Percentiles rank a stretch among this genome's conserved stretches.
These are phyloP conservation scores for Rhopilema esculentum DNA, from an alignment of 30 jellyfish, hydroid and myxozoan genomes.

Conservation along the genomic window DNA sequence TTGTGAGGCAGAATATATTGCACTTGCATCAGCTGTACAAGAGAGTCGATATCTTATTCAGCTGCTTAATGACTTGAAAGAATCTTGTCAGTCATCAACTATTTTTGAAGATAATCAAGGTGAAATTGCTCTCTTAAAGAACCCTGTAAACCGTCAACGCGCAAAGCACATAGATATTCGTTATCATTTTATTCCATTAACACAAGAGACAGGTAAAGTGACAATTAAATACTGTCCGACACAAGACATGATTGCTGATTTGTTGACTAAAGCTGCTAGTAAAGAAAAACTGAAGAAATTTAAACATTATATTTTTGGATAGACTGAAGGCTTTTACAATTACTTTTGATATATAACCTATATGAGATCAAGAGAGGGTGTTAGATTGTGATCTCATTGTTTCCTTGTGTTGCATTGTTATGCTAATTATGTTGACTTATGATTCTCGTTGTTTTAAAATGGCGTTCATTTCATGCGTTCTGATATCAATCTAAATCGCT, in stretches of 20 bases:
- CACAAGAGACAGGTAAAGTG: background rate
- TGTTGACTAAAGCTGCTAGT: constrained; percentile 37
- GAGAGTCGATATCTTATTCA: constrained; percentile 22
- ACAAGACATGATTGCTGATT: constrained; percentile 32
- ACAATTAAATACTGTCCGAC: constrained; percentile 30
- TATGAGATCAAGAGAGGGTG: no score
- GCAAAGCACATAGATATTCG: constrained; percentile 45
- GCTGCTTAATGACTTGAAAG: constrained; percentile 9
- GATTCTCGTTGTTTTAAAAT: no score
- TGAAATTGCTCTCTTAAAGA: constrained; percentile 35
- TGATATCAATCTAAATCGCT: no score
- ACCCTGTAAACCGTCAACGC: constrained; percentile 35
- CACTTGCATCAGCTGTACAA: constrained; percentile 35
- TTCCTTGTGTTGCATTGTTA: no score
- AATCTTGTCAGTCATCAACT: background rate
- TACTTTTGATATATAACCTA: no score
- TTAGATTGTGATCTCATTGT: no score
- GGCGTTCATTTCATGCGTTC: no score
- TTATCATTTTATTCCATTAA: constrained; percentile 8
- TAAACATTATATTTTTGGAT: background rate
- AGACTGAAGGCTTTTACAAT: background rate
- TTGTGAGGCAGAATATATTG: constrained; percentile 36
- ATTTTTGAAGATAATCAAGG: constrained; percentile 45
- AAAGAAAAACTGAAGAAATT: constrained; percentile 8
- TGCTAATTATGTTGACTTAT: no score